Conservation (phyloP, 2,113 vertebrate species). For the Cairina moschata region DNA sequence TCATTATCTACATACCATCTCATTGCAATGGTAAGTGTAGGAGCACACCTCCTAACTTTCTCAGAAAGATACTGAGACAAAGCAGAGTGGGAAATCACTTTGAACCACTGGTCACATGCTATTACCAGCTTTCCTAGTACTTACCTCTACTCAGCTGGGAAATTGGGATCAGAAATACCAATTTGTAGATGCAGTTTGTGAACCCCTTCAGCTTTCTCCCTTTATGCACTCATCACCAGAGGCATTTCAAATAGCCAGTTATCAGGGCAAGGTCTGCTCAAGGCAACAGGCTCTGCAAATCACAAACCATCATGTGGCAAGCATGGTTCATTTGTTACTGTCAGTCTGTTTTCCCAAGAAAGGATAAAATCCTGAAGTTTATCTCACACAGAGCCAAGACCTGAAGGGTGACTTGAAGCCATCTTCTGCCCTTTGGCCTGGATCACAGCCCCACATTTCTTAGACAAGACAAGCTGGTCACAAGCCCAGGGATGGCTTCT, state of each 20-base stretch:
- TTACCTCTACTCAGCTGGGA: not conserved
- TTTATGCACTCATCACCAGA: fast-evolving
- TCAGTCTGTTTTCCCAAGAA: not conserved
- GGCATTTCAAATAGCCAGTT: not conserved
- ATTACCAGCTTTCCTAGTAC: not conserved
- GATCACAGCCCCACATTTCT: fast-evolving
- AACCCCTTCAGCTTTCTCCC: not conserved
- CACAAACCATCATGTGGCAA: not conserved
- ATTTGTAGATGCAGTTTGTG: not conserved
- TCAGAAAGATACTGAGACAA: not conserved
- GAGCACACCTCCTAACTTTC: not conserved
- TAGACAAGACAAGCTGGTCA: not conserved
- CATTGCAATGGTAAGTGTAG: not conserved
- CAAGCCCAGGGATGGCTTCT: not conserved
- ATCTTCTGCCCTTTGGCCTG: fast-evolving
- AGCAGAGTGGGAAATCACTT: not conserved
- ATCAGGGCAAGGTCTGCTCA: not conserved
- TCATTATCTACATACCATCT: fast-evolving
- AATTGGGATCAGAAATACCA: not conserved
- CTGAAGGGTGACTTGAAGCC: not conserved
- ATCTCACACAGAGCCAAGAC: not conserved
- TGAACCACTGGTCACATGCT: not conserved
- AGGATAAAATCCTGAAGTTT: not conserved
- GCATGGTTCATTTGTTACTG: not conserved
- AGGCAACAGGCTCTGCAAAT: not conserved